Evolutionary conservation across 2,797 vertebrate species (phyloP).

Genomic region (Gymnoscopelus braueri): DNA sequence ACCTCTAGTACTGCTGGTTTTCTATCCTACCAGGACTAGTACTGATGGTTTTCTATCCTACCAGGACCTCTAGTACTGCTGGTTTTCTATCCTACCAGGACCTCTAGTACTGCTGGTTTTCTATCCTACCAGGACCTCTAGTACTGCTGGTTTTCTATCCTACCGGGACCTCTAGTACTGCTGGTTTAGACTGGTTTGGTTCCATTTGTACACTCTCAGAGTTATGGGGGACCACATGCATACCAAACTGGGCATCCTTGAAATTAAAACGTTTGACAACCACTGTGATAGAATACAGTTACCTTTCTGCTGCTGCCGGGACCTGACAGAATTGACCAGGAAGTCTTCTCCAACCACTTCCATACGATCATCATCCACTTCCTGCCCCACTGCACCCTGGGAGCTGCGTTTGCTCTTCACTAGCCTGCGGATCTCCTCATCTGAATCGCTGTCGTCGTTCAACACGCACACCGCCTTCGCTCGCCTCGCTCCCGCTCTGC

Average conservation of each 20-base stretch:
- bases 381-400: constrained; percentile 27
- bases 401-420: constrained; percentile 43
- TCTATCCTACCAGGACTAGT: too few species aligned
- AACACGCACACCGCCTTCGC: constrained; percentile 12
- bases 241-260: neutral
- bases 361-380: constrained; percentile 71
- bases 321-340: constrained; percentile 67
- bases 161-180: too few species aligned
- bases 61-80: too few species aligned
- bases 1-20: too few species aligned
- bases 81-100: too few species aligned
- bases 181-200: too few species aligned
- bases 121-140: too few species aligned
- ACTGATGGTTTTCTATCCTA: too few species aligned
- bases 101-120: too few species aligned
- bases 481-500: constrained; percentile 3
- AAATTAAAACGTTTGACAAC: neutral
- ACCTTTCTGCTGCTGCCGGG: constrained; percentile 47
- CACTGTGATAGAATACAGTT: neutral
- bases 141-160: too few species aligned
- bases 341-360: constrained; percentile 88
- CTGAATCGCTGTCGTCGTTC: constrained; percentile 81
- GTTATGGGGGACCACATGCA: constrained; percentile 14
- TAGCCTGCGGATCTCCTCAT: constrained; percentile 83
- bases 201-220: too few species aligned